These are phyloP conservation scores for Amblyteles armatorius DNA, from an alignment of 2,888 invertebrate species.

Conservation along the genomic window DNA sequence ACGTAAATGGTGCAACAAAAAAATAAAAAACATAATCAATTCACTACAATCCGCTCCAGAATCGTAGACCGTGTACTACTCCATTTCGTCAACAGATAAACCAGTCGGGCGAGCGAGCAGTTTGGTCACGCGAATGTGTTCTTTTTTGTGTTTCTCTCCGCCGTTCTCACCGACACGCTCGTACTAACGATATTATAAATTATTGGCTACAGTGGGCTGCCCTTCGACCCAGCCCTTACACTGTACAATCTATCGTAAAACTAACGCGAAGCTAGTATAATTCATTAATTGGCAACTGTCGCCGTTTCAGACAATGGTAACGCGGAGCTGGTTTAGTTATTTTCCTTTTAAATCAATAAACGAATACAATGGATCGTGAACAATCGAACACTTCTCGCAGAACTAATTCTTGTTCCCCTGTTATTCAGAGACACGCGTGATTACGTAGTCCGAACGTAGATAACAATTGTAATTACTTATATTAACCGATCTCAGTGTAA, in stretches of 20 bases:
- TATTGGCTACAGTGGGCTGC: constrained; percentile 72
- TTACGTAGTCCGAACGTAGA: constrained; percentile 22
- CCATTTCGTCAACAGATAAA: constrained; percentile 82
- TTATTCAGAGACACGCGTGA: constrained; percentile 52
- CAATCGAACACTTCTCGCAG: constrained; percentile 30
- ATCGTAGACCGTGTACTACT: constrained; percentile 82
- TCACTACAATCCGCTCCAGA: constrained; percentile 80
- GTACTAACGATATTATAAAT: constrained; percentile 72
- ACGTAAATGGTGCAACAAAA: constrained; percentile 52
- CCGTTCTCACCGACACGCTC: constrained; percentile 48
- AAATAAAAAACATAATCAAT: constrained; percentile 78
- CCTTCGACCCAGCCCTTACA: constrained; percentile 68
- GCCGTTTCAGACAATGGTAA: constrained; percentile 50
- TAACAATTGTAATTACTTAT: constrained; percentile 49
- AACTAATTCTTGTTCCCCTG: constrained; percentile 11
- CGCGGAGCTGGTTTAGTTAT: constrained; percentile 37
- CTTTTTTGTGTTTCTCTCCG: constrained; percentile 24
- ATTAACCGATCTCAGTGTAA: constrained; percentile 36
- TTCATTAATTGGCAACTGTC: constrained; percentile 68
- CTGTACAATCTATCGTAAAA: constrained; percentile 78
- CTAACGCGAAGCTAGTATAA: constrained; percentile 71
- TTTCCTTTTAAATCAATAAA: constrained; percentile 24
- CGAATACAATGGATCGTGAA: constrained; percentile 49
- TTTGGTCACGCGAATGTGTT: constrained; percentile 35
- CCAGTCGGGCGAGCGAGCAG: constrained; percentile 66